Evolutionary conservation across 2,888 invertebrate genomes (phyloP), one percentile per base, ranked within the genome.

Genomic region (Criorhina ranunculi): DNA sequence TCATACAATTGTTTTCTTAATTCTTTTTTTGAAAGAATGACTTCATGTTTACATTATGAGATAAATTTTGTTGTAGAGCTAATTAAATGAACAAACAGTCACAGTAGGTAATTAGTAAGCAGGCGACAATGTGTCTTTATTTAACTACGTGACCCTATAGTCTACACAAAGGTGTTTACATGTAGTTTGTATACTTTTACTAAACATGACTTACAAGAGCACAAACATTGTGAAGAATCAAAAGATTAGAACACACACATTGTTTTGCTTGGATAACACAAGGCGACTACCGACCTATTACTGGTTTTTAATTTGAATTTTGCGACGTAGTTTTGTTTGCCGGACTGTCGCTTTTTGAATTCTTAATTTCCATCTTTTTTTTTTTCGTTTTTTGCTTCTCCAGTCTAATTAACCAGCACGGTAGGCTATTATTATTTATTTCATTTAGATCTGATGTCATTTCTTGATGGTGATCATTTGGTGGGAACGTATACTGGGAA

Each of bases 31-130:
- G 19, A 5, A n/a, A 49, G 24, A 29, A 49, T 49, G 29, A 49
- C 53, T 31, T 53, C 53, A 53, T 53, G 31, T 53, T 29, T 33
- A 29, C 51, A 33, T 12, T 15, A 31, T 11, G n/a, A 53, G 7
- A n/a, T 6, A 31, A n/a, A 8, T 2, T 51, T 51, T 51, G 12
- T 53, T 12, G 7, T 31, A 3, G 53, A 53, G 5, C 8, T 53
- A 53, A 29, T 53, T 53, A 31, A 31, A 53, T 31, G 53, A 31
- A 8, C 53, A 31, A 53, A 31, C 12, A 53, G 31, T 15, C 53
- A 15, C 11, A 12, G 12, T 1, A 15, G 15, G 53, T 15, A 53
- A 53, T 53, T 53, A 53, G 51, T 2, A 0, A 24, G 15, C 15
- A 31, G 12, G 31, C 31, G 29, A 15, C 31, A 53, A 53, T 53